Percentiles rank a stretch among this genome's conserved stretches.
Conservation (phyloP, 2,113 vertebrate species). For the Pseudolaguvia tuberculata region DNA sequence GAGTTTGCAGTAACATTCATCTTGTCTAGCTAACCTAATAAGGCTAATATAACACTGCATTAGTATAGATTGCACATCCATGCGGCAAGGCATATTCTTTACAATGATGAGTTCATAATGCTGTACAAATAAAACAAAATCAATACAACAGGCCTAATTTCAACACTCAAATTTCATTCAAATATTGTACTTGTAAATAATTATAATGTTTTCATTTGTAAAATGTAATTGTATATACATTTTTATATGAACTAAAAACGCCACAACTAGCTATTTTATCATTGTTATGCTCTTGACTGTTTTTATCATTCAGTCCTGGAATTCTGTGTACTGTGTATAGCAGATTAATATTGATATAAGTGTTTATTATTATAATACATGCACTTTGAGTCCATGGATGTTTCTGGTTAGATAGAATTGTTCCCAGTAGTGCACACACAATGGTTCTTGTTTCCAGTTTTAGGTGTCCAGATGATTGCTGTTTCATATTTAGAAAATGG, state of each 20-base stretch:
- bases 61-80: constrained; percentile 28
- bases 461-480: neutral
- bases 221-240: neutral
- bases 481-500: neutral
- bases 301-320: neutral
- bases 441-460: neutral
- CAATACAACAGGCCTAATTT: neutral
- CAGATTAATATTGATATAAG: neutral
- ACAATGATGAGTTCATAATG: neutral
- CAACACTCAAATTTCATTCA: neutral
- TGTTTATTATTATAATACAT: neutral
- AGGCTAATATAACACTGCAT: constrained; percentile 23
- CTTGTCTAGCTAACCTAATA: constrained; percentile 41
- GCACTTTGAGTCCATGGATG: no score
- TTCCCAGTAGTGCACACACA: neutral
- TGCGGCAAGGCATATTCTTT: constrained; percentile 16
- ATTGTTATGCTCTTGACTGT: neutral
- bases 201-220: neutral
- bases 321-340: neutral
- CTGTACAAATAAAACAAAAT: neutral
- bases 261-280: neutral
- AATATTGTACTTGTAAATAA: neutral
- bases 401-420: neutral
- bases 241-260: neutral
- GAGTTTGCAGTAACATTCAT: constrained; percentile 40